A percentile compares a stretch with the other conserved stretches of the same genome.
Conservation (phyloP, 2,797 vertebrate species). For the Lacerta agilis region DNA sequence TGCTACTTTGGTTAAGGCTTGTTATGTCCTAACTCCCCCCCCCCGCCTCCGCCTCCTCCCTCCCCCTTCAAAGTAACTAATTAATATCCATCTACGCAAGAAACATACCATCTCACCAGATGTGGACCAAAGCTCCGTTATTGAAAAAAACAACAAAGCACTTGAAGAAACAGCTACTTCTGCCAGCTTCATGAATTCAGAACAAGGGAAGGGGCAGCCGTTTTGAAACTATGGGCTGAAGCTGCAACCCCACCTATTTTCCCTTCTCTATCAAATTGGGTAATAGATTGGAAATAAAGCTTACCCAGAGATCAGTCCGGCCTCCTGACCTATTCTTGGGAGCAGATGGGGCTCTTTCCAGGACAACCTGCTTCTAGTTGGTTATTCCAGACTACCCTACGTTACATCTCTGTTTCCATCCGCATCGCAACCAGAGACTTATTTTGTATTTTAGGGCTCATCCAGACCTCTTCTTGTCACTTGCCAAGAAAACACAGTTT, state of each 20-base stretch:
- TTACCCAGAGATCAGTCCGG: background rate
- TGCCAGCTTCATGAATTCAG: slow-evolving; percentile 16
- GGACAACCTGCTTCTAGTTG: background rate
- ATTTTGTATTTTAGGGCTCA: background rate
- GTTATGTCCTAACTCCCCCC: background rate
- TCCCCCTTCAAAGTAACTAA: background rate
- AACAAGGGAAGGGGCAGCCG: slow-evolving; percentile 11
- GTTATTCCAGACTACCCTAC: background rate
- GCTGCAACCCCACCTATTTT: background rate
- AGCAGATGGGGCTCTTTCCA: background rate
- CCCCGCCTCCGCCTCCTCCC: too few relatives aligned
- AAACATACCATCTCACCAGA: background rate
- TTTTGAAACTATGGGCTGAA: slow-evolving; percentile 4
- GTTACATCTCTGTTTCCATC: background rate
- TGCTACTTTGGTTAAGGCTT: background rate
- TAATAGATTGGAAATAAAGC: slow-evolving; percentile 43
- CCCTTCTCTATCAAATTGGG: slow-evolving; percentile 14
- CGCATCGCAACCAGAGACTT: background rate
- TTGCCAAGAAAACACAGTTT: too few relatives aligned
- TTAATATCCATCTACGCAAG: background rate
- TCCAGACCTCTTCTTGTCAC: too few relatives aligned
- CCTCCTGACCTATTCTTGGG: background rate
- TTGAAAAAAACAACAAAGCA: background rate
- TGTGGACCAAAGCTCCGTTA: slow-evolving; percentile 2
- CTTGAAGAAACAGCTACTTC: background rate